A percentile compares a stretch with the other conserved stretches of the same genome.
Conservation (phyloP, 2,113 vertebrate genomes). For the Chitala chitala region DNA sequence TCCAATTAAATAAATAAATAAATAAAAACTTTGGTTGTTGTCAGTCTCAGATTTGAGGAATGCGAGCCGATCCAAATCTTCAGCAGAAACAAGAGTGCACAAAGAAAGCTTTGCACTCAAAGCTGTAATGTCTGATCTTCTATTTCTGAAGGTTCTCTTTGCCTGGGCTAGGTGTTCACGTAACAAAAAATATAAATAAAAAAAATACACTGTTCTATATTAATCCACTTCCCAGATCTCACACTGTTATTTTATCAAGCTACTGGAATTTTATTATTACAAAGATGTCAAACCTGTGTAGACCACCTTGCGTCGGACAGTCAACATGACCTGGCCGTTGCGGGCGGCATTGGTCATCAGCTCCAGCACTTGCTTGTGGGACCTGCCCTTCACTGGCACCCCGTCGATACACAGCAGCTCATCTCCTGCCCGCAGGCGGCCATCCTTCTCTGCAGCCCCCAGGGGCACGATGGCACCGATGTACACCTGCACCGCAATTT, state of each 20-base stretch:
- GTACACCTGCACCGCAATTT: slow-evolving; percentile 72
- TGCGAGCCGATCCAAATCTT: too few relatives aligned
- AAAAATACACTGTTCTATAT: background rate
- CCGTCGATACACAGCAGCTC: slow-evolving; percentile 94
- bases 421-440: slow-evolving; percentile 85
- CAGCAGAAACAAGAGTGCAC: too few relatives aligned
- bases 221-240: background rate
- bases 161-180: background rate
- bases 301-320: slow-evolving; percentile 80
- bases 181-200: too few relatives aligned
- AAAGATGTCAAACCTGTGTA: too few relatives aligned
- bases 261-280: too few relatives aligned
- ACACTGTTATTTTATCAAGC: background rate
- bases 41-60: background rate
- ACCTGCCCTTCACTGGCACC: slow-evolving; percentile 84
- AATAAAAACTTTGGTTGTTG: too few relatives aligned
- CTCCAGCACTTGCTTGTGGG: slow-evolving; percentile 94
- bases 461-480: slow-evolving; percentile 93
- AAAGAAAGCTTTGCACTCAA: slow-evolving; percentile 19
- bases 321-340: slow-evolving; percentile 90
- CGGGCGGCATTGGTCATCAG: slow-evolving; percentile 93
- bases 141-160: slow-evolving; percentile 32
- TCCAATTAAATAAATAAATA: too few relatives aligned
- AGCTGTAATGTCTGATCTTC: slow-evolving; percentile 34
- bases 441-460: slow-evolving; percentile 89